Evolutionary conservation across 2,888 invertebrate genomes (phyloP), one percentile per base, ranked within the genome.

Genomic region (Clusia tigrina): DNA sequence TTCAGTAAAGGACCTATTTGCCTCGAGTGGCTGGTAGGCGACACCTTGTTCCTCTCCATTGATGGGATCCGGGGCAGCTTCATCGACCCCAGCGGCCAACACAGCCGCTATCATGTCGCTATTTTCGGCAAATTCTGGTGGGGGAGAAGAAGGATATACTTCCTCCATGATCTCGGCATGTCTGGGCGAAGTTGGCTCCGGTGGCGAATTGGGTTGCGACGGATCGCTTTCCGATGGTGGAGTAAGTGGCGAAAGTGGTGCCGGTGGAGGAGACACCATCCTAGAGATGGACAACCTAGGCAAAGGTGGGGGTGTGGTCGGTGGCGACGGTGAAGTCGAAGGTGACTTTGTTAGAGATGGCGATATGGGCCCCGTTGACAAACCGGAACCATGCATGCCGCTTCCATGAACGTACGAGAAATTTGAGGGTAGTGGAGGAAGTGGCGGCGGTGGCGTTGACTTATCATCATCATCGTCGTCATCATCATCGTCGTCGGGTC

Each of bases 261-360:
- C 62, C 18, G 81, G 77, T 15, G 81, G 79, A 9, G 81, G 81
- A 51, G 81, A 78, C 2, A 79, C 74, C 63, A 79, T 73, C 60
- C 63, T 74, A 58, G 69, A 56, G 17, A 76, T 66, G 25, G 74
- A 72, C 56, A 79, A 65, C 58, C 76, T 72, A 26, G 76, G 75
- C 69, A 77, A 78, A 12, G 79, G 80, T 17, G 81, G 81, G 42
- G 81, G 82, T 26, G 82, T 81, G 20, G 77, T 77, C 46, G 82
- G 81, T 60, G 82, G 82, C 15, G 82, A 81, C 17, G 82, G 81
- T 24, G 81, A 81, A 22, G 79, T 78, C 15, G 82, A 81, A n/a
- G 78, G 79, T 3, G 79, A 78, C 24, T 76, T 78, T 54, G 78
- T 78, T 24, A 76, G 37, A 1, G 78, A 74, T 0, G 78, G 78